Evolutionary conservation across 2,797 vertebrate species (phyloP), one percentile per base, ranked within the genome.

Genomic region (Masticophis lateralis): DNA sequence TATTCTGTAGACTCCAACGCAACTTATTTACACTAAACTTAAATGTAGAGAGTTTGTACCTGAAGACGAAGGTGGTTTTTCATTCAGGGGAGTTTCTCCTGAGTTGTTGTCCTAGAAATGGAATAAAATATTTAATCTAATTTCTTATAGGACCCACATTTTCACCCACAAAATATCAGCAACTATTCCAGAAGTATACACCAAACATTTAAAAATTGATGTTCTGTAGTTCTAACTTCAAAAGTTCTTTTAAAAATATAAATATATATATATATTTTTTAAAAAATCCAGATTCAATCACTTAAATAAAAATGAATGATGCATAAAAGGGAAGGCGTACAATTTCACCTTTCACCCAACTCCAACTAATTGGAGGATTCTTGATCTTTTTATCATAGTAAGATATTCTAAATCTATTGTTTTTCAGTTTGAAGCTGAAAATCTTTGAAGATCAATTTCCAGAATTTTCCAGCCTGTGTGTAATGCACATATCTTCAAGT

Each of bases 51-150:
- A 27, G 11, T 27, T 90, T 93, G 43, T 97, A 98, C 98, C 98
- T 97, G 97, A 96, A 7, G 94, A 96, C 6, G 87, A 97, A 0
- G 97, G 97, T 87, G 97, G 97, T 55, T 98, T 98, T 63, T 95
- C 95, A 90, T 4, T 0, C 28, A 96, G 4, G 0, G 61, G 20
- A 57, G 92, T 96, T 93, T 95, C 95, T 95, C 56, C 11, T 91
- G 90, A 66, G 43, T 60, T 0, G 83, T 96, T 94, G 92, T 94
- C 97, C 98, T 98, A 91, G 9, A 22, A 92, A 51, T 92, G 51
- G 91, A 95, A 97, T 20, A 92, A 83, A 59, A 93, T 92, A 90
- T 86, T 86, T 3, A 0, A 94, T 0, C 87, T 14, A 51, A 92
- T 90, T 0, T 87, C 18, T 32, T 94, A 12, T 79, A 88, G 86